phyloP scores from a whole-genome alignment of 2,113 vertebrate species.

The Mionectes macconnelli region DNA sequence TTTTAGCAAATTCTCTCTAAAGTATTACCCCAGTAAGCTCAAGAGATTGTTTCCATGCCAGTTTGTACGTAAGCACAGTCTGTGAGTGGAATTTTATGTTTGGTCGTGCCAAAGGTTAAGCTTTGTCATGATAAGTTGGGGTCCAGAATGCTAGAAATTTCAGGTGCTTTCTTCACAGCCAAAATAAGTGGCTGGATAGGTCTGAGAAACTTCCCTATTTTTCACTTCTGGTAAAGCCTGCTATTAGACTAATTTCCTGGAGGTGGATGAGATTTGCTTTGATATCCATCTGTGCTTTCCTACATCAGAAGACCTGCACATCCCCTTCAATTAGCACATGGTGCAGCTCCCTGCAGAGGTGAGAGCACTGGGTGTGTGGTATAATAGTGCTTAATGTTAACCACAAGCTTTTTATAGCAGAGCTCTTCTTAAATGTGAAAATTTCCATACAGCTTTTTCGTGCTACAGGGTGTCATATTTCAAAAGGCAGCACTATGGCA shows the following conservation, averaged over 20 bases:
- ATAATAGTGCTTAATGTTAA: background rate
- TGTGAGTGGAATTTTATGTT: background rate
- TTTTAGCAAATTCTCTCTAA: background rate
- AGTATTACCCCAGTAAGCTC: background rate
- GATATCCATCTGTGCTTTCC: constrained; percentile 15
- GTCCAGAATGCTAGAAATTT: background rate
- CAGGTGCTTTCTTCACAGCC: background rate
- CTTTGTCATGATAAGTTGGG: background rate
- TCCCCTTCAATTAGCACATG: background rate
- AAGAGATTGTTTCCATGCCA: background rate
- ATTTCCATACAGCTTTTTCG: constrained; percentile 29
- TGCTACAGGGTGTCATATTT: constrained; percentile 25
- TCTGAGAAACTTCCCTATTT: background rate
- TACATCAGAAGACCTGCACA: background rate
- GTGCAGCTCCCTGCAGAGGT: background rate
- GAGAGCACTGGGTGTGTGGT: constrained; percentile 11
- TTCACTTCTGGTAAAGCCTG: background rate
- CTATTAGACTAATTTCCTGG: background rate
- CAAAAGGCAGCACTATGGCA: constrained; percentile 1
- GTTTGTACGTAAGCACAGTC: background rate
- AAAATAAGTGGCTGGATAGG: background rate
- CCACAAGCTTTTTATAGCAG: constrained; percentile 47
- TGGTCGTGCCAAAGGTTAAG: background rate
- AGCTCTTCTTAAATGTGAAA: constrained; percentile 17
- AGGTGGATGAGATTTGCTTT: background rate